Percentiles rank a stretch among this genome's conserved stretches.
phyloP scores from a whole-genome alignment of 2,797 vertebrate species.

The Megalops cyprinoides region DNA sequence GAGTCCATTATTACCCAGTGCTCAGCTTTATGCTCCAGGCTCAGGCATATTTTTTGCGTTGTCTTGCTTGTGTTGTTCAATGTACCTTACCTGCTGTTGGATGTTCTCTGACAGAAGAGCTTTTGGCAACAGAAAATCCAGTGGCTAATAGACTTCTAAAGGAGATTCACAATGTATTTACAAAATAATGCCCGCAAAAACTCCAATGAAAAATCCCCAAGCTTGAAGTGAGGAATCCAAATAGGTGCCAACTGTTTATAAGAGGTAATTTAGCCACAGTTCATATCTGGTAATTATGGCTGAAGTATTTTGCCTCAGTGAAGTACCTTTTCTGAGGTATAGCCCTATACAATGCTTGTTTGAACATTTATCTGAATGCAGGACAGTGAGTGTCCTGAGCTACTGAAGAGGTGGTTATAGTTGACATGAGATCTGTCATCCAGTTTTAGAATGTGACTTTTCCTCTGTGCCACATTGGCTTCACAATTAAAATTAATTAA shows the following conservation, averaged over 20 bases:
- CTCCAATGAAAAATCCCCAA: neutral
- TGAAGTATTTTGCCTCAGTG: neutral
- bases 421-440: neutral
- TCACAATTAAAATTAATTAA: neutral
- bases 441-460: neutral
- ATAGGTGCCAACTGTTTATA: neutral
- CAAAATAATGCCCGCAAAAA: too few relatives aligned
- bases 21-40: neutral
- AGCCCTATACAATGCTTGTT: neutral
- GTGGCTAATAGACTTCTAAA: neutral
- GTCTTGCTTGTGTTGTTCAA: neutral
- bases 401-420: neutral
- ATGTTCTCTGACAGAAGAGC: neutral
- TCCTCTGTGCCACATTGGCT: neutral
- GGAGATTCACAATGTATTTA: neutral
- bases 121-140: neutral
- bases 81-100: neutral
- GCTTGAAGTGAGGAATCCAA: neutral
- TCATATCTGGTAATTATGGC: neutral
- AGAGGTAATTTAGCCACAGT: neutral
- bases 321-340: neutral
- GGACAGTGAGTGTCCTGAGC: neutral
- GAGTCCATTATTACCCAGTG: neutral
- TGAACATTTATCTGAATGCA: neutral
- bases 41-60: neutral